A percentile compares a stretch with the other conserved stretches of the same genome.
Evolutionary conservation across 2,113 vertebrate genomes (phyloP).

Genomic region (Hassar affinis): DNA sequence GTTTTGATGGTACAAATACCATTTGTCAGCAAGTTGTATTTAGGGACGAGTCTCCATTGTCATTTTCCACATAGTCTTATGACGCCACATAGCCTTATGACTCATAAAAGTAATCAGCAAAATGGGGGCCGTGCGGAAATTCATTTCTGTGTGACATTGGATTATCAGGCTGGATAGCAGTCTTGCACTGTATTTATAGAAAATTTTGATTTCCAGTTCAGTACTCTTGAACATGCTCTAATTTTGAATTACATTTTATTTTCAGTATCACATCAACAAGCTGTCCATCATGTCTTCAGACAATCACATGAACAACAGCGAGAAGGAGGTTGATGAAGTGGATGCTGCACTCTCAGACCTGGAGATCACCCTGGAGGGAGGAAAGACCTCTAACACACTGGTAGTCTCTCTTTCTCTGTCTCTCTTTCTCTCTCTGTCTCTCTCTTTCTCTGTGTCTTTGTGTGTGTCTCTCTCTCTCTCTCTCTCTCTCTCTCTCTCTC

Average conservation of each 20-base stretch:
- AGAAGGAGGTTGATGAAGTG: constrained; percentile 98
- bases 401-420: constrained; percentile 61
- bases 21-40: constrained; percentile 71
- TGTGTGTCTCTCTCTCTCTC: background rate
- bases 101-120: background rate
- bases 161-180: background rate
- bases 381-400: constrained; percentile 93
- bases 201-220: background rate
- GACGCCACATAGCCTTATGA: background rate
- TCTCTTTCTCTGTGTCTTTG: too few relatives aligned
- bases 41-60: constrained; percentile 54
- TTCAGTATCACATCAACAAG: constrained; percentile 98
- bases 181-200: background rate
- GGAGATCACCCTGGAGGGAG: constrained; percentile 96
- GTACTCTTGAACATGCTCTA: background rate
- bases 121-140: background rate
- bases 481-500: background rate
- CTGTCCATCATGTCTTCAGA: constrained; percentile 97
- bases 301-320: constrained; percentile 98
- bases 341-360: constrained; percentile 95
- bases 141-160: constrained; percentile 26
- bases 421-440: too few relatives aligned
- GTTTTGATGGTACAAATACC: constrained; percentile 65
- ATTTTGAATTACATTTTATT: constrained; percentile 31
- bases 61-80: constrained; percentile 10